phyloP scores from a whole-genome alignment of 2,888 invertebrate species.

The Yponomeuta plumbellus region DNA sequence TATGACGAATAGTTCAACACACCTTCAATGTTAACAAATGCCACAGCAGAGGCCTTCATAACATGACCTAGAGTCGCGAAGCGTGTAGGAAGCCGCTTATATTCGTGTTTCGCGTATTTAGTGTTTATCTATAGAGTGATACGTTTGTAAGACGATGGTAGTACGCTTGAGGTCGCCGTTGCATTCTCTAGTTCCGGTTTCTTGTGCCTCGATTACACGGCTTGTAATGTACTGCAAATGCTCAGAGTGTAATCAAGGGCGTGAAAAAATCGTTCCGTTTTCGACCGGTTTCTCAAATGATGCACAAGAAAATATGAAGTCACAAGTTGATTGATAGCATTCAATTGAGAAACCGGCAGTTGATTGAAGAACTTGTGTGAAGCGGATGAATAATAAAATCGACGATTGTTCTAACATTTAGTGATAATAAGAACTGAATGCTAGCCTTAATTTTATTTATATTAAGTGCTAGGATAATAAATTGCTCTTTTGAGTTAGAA shows the following conservation, averaged over 20 bases:
- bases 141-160: not conserved
- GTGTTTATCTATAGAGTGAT: slow-evolving; percentile 2
- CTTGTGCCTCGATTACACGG: not conserved
- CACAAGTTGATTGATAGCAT: not conserved
- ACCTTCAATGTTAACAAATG: not conserved
- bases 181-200: not conserved
- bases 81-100: not conserved
- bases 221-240: no score
- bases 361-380: slow-evolving; percentile 26
- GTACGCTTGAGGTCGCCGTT: not conserved
- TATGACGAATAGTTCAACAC: not conserved
- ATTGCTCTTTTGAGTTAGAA: slow-evolving; percentile 75
- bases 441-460: slow-evolving; percentile 75
- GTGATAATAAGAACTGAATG: slow-evolving; percentile 72
- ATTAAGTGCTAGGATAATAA: slow-evolving; percentile 73
- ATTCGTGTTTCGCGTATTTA: not conserved
- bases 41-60: not conserved
- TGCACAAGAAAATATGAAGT: not conserved
- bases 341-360: not conserved
- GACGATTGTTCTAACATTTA: slow-evolving; percentile 48
- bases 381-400: slow-evolving; percentile 20
- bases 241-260: no score
- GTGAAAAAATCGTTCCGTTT: not conserved
- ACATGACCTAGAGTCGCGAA: not conserved
- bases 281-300: not conserved